Evolutionary conservation across 1,140 invertebrate genomes (phyloP), one percentile per base, ranked within the genome.

Genomic region (Melitaea cinxia): DNA sequence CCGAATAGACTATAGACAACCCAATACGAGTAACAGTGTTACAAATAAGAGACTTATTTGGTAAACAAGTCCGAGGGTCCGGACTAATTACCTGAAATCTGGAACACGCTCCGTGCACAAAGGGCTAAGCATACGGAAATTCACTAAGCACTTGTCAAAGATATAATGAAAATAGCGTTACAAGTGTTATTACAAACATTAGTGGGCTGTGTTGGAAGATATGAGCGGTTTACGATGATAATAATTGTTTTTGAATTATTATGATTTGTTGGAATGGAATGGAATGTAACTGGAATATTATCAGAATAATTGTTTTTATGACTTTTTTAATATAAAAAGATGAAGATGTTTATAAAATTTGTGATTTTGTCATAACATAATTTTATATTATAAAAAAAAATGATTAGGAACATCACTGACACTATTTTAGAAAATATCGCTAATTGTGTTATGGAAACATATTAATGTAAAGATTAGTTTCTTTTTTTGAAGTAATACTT

Each of bases 81-180:
- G 55, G 14, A 49, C 47, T 65, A 65, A 65, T 65, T 58, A 65
- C 47, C 55, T 58, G 55, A 58, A 65, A 65, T 65, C 45, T 56
- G 62, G 45, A 65, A 57, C 52, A 62, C 62, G 62, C 54, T 52
- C 24, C 55, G 26, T 58, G 55, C 55, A 53, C 63, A 65, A 65
- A 59, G 63, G 55, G 42, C 52, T 57, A 39, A 57, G 35, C 49
- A 24, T 21, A 59, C 47, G 37, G 56, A 54, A 53, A 58, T 58
- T 58, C 26, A 45, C 55, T 50, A 57, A 59, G 53, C 55, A 53
- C 49, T 54, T 59, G 45, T 26, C 17, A 30, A 60, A 54, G 45
- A 58, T 65, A 65, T 65, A 72, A 73, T 78, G 71, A 54, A 64
- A 75, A 71, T 67, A 66, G 59, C 59, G 68, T 74, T 69, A 67